Conservation (phyloP, 1,140 invertebrate species). For the Harpegnathos saltator region DNA sequence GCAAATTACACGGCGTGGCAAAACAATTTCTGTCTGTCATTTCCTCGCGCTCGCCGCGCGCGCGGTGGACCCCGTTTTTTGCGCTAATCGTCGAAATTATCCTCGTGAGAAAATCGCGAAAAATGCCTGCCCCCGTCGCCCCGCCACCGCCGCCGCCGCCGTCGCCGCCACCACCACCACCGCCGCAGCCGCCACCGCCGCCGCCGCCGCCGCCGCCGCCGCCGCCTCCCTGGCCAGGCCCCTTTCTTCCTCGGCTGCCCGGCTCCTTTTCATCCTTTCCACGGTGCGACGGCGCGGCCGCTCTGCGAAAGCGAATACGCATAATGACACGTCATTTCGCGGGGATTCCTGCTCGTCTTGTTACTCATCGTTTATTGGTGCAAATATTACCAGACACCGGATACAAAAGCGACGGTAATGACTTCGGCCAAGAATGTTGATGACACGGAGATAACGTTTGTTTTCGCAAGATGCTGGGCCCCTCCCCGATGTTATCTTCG, state of each 20-base stretch:
- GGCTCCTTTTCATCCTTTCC: conserved; percentile 55
- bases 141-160: neutral
- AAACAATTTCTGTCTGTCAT: conserved; percentile 81
- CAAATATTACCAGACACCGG: conserved; percentile 67
- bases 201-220: too few relatives aligned
- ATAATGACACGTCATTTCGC: conserved; percentile 75
- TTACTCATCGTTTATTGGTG: conserved; percentile 74
- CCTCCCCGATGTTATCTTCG: conserved; percentile 44
- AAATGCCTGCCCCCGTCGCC: conserved; percentile 67
- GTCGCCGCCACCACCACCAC: too few relatives aligned
- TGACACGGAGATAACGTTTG: conserved; percentile 69
- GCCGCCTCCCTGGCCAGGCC: conserved; percentile 14
- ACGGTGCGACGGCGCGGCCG: conserved; percentile 50
- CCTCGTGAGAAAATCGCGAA: conserved; percentile 81
- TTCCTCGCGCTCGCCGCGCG: conserved; percentile 65
- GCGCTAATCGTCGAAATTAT: conserved; percentile 79
- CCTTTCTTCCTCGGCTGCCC: conserved; percentile 35
- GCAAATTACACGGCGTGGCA: conserved; percentile 82
- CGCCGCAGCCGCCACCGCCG: conserved; percentile 53
- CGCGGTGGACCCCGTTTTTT: conserved; percentile 69
- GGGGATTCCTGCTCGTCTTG: conserved; percentile 69
- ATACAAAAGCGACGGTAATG: conserved; percentile 71
- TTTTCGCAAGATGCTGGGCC: conserved; percentile 19
- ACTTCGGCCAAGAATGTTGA: conserved; percentile 63
- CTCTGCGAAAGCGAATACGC: conserved; percentile 65